Conservation (phyloP, 1,140 invertebrate genomes). For the Cryptotermes secundus region DNA sequence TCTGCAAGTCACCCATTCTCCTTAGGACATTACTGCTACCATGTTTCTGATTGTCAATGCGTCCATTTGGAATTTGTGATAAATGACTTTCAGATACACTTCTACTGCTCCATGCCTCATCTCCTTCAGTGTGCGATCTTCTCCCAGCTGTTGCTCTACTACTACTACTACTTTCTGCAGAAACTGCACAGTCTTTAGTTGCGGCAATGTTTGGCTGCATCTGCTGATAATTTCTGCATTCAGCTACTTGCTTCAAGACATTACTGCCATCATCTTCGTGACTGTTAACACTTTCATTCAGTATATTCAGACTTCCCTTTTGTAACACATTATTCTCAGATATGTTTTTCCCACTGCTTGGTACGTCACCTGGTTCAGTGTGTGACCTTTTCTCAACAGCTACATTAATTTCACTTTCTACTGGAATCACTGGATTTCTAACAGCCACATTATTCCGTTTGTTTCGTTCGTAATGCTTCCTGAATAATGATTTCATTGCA, state of each 20-base stretch:
- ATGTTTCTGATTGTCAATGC: neutral
- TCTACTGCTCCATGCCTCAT: neutral
- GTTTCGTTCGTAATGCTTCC: neutral
- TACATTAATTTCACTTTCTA: neutral
- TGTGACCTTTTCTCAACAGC: neutral
- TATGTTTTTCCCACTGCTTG: neutral
- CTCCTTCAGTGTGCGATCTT: neutral
- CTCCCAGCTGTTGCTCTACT: neutral
- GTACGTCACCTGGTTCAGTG: neutral
- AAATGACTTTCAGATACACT: neutral
- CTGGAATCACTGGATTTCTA: neutral
- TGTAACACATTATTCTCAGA: neutral
- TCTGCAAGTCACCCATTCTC: too few species aligned
- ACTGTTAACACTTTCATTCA: neutral
- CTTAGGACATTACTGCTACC: neutral
- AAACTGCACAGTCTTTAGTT: neutral
- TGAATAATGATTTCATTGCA: neutral
- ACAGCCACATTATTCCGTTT: neutral
- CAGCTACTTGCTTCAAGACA: too few species aligned
- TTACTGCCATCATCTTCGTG: neutral
- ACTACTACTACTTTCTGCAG: neutral
- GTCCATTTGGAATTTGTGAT: neutral
- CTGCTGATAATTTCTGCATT: too few species aligned
- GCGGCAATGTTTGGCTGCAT: too few species aligned
- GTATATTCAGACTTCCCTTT: neutral